These are phyloP conservation scores for Melanotaenia trifasciata DNA, from an alignment of 2,797 vertebrate species.

Conservation along the genomic window DNA sequence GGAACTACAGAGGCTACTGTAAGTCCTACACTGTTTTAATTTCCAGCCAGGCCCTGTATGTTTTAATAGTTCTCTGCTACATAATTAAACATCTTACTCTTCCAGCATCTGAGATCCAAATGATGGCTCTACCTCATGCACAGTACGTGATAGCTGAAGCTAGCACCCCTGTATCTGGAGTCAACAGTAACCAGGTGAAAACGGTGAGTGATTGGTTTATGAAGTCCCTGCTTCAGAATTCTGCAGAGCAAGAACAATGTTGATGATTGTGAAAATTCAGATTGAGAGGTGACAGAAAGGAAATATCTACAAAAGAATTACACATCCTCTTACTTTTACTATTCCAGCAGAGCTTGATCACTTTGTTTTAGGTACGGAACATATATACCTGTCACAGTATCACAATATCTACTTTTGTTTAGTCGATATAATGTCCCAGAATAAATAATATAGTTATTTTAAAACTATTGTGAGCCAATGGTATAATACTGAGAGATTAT, in stretches of 20 bases:
- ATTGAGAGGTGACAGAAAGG: too few species aligned
- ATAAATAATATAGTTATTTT: too few species aligned
- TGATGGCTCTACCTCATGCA: slow-evolving; percentile 96
- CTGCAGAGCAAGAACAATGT: background rate
- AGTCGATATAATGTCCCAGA: too few species aligned
- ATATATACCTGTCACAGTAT: too few species aligned
- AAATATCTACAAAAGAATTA: too few species aligned
- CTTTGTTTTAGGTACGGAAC: too few species aligned
- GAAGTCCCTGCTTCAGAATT: background rate
- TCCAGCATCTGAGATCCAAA: slow-evolving; percentile 97
- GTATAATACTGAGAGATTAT: too few species aligned
- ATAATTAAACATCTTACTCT: slow-evolving; percentile 1
- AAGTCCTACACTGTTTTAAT: slow-evolving; percentile 70
- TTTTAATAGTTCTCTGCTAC: background rate
- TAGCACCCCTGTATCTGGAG: slow-evolving; percentile 87
- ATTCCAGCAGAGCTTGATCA: too few species aligned
- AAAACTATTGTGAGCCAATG: too few species aligned
- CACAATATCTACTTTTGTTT: too few species aligned
- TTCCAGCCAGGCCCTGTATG: background rate
- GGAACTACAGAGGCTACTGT: slow-evolving; percentile 96
- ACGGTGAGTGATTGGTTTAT: slow-evolving; percentile 79
- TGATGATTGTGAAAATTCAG: background rate
- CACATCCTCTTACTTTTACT: too few species aligned
- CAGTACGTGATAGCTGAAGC: slow-evolving; percentile 97
- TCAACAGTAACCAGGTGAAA: slow-evolving; percentile 91